phyloP scores from a whole-genome alignment of 2,797 vertebrate genomes.

The Karalla daura region DNA sequence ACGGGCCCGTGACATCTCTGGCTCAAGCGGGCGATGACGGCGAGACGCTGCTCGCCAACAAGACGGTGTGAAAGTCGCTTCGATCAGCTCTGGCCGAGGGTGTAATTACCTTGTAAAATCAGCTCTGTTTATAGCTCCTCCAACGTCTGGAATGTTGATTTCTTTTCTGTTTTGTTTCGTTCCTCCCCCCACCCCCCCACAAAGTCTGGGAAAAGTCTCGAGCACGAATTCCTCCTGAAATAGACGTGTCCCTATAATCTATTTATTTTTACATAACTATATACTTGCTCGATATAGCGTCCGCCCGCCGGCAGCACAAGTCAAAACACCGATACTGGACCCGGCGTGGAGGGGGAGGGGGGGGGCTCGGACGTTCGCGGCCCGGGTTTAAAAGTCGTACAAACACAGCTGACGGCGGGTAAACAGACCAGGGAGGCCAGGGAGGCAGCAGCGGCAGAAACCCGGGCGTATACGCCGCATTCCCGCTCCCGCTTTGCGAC shows the following conservation, averaged over 20 bases:
- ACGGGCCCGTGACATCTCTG: constrained; percentile 5
- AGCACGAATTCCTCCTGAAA: constrained; percentile 63
- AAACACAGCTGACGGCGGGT: constrained; percentile 21
- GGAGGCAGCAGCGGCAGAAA: neutral
- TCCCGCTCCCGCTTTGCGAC: neutral
- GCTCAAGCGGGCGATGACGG: constrained; percentile 31
- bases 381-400: constrained; percentile 26
- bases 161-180: constrained; percentile 59
- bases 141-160: constrained; percentile 67
- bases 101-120: constrained; percentile 56
- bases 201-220: constrained; percentile 62
- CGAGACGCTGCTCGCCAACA: constrained; percentile 36
- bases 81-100: constrained; percentile 8
- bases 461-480: neutral
- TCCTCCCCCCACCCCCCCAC: no score
- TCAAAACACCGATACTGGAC: constrained; percentile 9
- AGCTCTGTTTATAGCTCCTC: constrained; percentile 45
- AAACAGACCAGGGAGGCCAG: constrained; percentile 7
- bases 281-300: constrained; percentile 10
- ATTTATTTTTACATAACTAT: constrained; percentile 51
- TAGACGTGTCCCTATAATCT: constrained; percentile 37
- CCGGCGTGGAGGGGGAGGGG: neutral
- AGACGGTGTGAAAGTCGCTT: constrained; percentile 25
- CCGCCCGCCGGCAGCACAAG: neutral
- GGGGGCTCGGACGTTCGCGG: constrained; percentile 17